phyloP scores from a whole-genome alignment of 2,797 vertebrate genomes.

The Sphenopsis melanotis region DNA sequence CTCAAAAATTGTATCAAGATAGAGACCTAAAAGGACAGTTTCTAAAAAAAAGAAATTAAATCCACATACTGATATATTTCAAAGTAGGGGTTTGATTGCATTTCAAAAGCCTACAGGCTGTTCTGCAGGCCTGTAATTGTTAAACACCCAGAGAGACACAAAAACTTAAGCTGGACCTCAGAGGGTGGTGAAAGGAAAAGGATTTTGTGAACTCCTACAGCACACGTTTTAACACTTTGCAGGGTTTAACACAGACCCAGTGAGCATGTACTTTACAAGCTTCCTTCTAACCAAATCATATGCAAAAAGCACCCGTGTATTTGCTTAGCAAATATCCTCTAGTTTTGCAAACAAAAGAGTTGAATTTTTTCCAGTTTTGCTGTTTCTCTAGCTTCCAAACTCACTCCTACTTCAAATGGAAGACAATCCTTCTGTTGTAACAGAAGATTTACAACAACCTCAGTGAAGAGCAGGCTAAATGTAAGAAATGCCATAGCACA shows the following conservation, averaged over 20 bases:
- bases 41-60: not conserved
- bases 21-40: not conserved
- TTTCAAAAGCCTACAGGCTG: not conserved
- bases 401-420: not conserved
- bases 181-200: not conserved
- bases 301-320: not conserved
- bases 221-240: not conserved
- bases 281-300: not conserved
- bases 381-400: not conserved
- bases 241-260: not conserved
- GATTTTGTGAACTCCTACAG: not conserved
- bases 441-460: not conserved
- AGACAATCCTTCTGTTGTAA: not conserved
- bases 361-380: not conserved
- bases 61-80: not conserved
- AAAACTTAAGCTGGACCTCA: not conserved
- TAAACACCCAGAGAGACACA: not conserved
- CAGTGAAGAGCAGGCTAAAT: not conserved
- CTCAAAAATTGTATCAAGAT: not conserved
- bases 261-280: not conserved
- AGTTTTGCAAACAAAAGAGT: not conserved
- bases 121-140: not conserved
- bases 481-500: not conserved
- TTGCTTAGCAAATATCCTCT: not conserved
- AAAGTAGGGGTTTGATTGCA: not conserved